phyloP scores from a whole-genome alignment of 1,140 invertebrate genomes.

The Zaprionus ornatus region DNA sequence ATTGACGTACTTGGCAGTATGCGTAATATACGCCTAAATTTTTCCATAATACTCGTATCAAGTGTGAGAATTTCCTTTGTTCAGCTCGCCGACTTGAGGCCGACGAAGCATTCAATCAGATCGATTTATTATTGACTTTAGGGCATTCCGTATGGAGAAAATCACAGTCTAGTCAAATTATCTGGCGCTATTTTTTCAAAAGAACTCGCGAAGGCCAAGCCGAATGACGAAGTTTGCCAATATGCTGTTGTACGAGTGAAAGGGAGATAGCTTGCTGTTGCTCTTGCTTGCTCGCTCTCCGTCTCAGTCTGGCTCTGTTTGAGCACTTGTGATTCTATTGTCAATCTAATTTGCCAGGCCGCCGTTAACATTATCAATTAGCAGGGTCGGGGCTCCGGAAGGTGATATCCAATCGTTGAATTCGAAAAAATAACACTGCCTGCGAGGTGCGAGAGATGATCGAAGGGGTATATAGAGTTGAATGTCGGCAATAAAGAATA shows the following conservation, averaged over 20 bases:
- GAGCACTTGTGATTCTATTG: constrained; percentile 56
- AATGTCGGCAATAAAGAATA: too few species aligned
- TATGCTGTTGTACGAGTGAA: constrained; percentile 9
- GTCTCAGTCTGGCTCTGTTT: constrained; percentile 24
- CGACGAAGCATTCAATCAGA: constrained; percentile 7
- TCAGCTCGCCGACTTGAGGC: neutral
- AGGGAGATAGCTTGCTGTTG: neutral
- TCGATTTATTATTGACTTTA: constrained; percentile 20
- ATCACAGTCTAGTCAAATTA: constrained; percentile 1
- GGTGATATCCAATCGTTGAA: constrained; percentile 48
- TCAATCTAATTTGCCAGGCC: constrained; percentile 54
- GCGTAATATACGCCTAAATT: constrained; percentile 14
- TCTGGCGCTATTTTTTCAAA: constrained; percentile 25
- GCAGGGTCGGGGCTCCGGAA: constrained; percentile 29
- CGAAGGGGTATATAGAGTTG: neutral
- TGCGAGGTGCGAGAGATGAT: neutral
- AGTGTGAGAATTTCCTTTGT: constrained; percentile 3
- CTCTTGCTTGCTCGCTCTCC: neutral
- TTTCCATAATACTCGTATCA: constrained; percentile 11
- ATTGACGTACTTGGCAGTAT: constrained; percentile 18
- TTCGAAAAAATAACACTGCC: neutral
- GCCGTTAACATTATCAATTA: constrained; percentile 76
- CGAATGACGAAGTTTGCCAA: neutral
- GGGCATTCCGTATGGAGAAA: constrained; percentile 9
- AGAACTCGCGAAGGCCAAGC: constrained; percentile 19